phyloP scores from a whole-genome alignment of 2,888 invertebrate species.

The Mamestra brassicae region DNA sequence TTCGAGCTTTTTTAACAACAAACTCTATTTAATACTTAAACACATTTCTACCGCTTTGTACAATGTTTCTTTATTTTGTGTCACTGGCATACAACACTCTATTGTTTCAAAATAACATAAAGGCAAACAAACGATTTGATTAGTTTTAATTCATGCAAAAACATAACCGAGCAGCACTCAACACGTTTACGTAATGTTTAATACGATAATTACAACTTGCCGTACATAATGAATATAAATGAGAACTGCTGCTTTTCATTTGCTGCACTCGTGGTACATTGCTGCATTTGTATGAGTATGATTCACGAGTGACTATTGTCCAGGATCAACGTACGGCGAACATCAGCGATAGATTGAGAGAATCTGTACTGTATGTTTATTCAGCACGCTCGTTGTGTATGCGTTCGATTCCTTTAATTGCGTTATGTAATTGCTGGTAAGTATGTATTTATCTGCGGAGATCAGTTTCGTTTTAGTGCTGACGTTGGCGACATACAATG shows the following conservation, averaged over 20 bases:
- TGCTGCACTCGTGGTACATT: constrained; percentile 38
- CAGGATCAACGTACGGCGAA: constrained; percentile 20
- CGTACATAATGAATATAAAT: constrained; percentile 78
- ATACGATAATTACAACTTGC: constrained; percentile 78
- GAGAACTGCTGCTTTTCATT: constrained; percentile 62
- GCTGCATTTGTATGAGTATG: constrained; percentile 1
- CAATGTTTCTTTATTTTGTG: constrained; percentile 7
- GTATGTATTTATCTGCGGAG: constrained; percentile 57
- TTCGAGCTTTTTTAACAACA: constrained; percentile 25
- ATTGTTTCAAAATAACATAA: constrained; percentile 53
- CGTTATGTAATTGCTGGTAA: constrained; percentile 59
- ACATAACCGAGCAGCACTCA: constrained; percentile 68
- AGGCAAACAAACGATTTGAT: constrained; percentile 64
- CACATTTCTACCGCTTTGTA: not conserved
- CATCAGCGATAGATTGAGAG: constrained; percentile 49
- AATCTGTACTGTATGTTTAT: constrained; percentile 47
- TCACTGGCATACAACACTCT: constrained; percentile 6
- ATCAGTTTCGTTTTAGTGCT: constrained; percentile 48
- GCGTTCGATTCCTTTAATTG: constrained; percentile 63
- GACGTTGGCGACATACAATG: constrained; percentile 3
- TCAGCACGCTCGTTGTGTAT: constrained; percentile 53
- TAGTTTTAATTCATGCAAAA: constrained; percentile 72
- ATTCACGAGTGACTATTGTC: not conserved
- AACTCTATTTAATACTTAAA: constrained; percentile 27
- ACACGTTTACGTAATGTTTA: constrained; percentile 74